Evolutionary conservation across 2,888 invertebrate species (phyloP).

Genomic region (Eucera pruinosa): DNA sequence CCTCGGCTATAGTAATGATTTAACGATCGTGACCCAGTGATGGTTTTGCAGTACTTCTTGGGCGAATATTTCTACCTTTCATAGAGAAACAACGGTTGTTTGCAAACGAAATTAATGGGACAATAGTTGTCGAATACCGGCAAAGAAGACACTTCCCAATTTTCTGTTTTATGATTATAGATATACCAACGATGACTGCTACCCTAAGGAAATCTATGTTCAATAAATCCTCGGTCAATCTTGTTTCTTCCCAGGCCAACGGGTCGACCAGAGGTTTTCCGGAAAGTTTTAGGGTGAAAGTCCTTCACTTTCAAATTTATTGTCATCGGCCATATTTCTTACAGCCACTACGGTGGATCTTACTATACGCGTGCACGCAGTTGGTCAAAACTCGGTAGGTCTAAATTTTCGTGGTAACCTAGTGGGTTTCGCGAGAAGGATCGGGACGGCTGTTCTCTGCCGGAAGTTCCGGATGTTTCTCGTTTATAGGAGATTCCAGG

Average conservation of each 20-base stretch:
- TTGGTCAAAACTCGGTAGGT: conserved; percentile 20
- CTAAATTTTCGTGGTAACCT: conserved; percentile 25
- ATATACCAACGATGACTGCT: conserved; percentile 20
- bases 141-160: background rate
- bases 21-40: conserved; percentile 41
- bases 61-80: background rate
- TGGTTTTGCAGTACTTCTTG: background rate
- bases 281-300: conserved; percentile 47
- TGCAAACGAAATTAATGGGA: conserved; percentile 51
- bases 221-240: conserved; percentile 36
- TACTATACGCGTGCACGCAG: background rate
- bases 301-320: conserved; percentile 68
- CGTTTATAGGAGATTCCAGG: background rate
- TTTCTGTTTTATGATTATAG: conserved; percentile 46
- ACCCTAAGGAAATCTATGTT: conserved; percentile 15
- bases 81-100: conserved; percentile 32
- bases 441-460: background rate
- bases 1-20: background rate
- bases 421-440: conserved; percentile 38
- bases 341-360: background rate
- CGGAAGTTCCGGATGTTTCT: conserved; percentile 43
- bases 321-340: conserved; percentile 57
- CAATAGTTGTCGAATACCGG: conserved; percentile 18
- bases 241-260: background rate
- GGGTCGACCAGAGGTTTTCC: background rate